Evolutionary conservation across 2,113 vertebrate species (phyloP).

Genomic region (Dinomys branickii): DNA sequence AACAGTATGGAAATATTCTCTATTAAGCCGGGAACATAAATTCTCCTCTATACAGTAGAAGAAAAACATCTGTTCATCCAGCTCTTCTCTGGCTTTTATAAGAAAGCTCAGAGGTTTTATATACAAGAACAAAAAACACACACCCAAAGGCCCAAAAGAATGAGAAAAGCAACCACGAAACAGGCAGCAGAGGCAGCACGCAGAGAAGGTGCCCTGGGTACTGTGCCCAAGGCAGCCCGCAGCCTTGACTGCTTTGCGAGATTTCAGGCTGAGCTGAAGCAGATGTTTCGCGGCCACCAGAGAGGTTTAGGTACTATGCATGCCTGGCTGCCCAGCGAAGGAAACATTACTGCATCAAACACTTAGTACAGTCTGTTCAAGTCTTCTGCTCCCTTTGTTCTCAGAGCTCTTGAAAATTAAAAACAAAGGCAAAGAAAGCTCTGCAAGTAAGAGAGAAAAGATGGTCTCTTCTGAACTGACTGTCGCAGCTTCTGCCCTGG

Average conservation of each 20-base stretch:
- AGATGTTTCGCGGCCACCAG: slow-evolving; percentile 65
- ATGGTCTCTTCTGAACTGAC: not conserved
- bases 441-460: not conserved
- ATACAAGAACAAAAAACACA: slow-evolving; percentile 43
- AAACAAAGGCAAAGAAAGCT: slow-evolving; percentile 33
- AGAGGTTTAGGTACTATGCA: not conserved
- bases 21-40: slow-evolving; percentile 40
- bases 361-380: not conserved
- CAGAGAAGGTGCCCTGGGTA: not conserved
- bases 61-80: slow-evolving; percentile 67
- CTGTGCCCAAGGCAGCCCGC: not conserved
- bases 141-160: slow-evolving; percentile 6
- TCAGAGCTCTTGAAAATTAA: slow-evolving; percentile 1
- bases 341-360: not conserved
- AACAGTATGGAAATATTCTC: slow-evolving; percentile 31
- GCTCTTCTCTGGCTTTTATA: slow-evolving; percentile 32
- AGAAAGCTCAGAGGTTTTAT: slow-evolving; percentile 58
- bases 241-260: not conserved
- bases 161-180: slow-evolving; percentile 2
- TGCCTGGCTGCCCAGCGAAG: not conserved
- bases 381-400: not conserved
- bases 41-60: slow-evolving; percentile 44
- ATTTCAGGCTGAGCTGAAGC: slow-evolving; percentile 24
- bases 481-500: not conserved
- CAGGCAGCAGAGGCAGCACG: slow-evolving; percentile 48